phyloP scores from a whole-genome alignment of 2,113 vertebrate genomes.

The Peromyscus leucopus region DNA sequence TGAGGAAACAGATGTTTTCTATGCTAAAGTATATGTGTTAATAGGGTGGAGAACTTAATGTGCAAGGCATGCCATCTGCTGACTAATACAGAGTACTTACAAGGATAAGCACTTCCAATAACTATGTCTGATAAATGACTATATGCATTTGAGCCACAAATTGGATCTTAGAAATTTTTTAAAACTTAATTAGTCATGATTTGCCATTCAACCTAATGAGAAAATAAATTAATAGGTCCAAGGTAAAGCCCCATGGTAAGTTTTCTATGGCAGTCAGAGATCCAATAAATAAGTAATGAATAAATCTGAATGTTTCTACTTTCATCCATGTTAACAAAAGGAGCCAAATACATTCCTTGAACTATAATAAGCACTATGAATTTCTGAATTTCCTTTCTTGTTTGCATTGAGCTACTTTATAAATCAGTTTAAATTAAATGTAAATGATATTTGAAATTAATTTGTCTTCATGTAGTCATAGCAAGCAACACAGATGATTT shows the following conservation, averaged over 20 bases:
- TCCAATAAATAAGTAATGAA: constrained; percentile 54
- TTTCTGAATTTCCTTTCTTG: neutral
- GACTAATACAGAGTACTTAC: constrained; percentile 86
- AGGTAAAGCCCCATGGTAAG: constrained; percentile 45
- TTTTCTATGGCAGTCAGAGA: constrained; percentile 48
- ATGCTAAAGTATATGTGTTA: constrained; percentile 78
- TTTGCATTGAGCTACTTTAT: neutral
- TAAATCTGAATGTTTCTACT: constrained; percentile 38
- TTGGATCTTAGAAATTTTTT: constrained; percentile 68
- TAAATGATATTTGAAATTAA: constrained; percentile 53
- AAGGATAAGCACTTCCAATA: constrained; percentile 78
- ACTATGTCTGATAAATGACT: constrained; percentile 76
- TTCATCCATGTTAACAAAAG: constrained; percentile 12
- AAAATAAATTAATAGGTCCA: constrained; percentile 44
- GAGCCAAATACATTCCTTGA: constrained; percentile 60
- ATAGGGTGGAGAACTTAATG: constrained; percentile 78
- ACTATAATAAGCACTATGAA: neutral
- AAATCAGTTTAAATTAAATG: constrained; percentile 63
- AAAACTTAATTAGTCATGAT: constrained; percentile 23
- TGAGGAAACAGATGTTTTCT: constrained; percentile 86
- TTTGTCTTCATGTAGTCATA: constrained; percentile 59
- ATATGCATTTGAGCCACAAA: constrained; percentile 60
- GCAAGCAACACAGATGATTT: constrained; percentile 56
- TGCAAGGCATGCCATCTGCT: constrained; percentile 88
- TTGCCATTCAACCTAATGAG: constrained; percentile 69